phyloP scores from a whole-genome alignment of 1,140 invertebrate genomes.

The Idris sp. region DNA sequence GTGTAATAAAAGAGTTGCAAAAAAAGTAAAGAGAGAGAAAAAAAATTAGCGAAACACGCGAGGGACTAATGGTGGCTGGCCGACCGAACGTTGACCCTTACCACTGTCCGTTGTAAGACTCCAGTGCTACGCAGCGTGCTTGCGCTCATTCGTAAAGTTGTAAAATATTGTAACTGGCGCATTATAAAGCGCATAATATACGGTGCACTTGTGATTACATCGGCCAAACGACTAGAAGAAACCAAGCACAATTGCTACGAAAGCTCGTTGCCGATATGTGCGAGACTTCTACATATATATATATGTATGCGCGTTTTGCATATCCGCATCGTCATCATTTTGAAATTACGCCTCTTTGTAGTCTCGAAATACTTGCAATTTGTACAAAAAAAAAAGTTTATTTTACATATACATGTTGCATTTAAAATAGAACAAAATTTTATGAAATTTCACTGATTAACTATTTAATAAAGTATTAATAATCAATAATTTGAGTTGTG shows the following conservation, averaged over 20 bases:
- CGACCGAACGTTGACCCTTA: constrained; percentile 45
- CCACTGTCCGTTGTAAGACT: constrained; percentile 32
- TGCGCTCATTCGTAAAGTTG: constrained; percentile 42
- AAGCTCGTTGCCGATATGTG: constrained; percentile 45
- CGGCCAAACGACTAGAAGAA: constrained; percentile 46
- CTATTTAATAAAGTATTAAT: too few species aligned
- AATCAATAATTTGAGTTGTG: too few species aligned
- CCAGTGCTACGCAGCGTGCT: constrained; percentile 28
- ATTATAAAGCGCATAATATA: constrained; percentile 56
- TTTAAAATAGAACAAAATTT: too few species aligned
- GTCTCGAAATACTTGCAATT: constrained; percentile 29
- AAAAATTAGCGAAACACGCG: constrained; percentile 14
- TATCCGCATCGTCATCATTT: constrained; percentile 49
- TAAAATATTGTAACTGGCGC: constrained; percentile 49
- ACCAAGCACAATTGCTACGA: constrained; percentile 37
- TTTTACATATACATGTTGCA: too few species aligned
- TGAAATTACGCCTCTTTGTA: constrained; percentile 41
- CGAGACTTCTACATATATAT: constrained; percentile 42
- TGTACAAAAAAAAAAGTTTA: neutral
- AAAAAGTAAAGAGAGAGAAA: constrained; percentile 12
- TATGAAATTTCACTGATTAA: too few species aligned
- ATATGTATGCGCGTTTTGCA: constrained; percentile 39
- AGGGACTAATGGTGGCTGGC: constrained; percentile 17
- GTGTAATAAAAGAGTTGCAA: constrained; percentile 19
- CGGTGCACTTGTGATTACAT: constrained; percentile 44